Evolutionary conservation across 2,888 invertebrate genomes (phyloP).

Genomic region (Harpagoxenus sublaevis): DNA sequence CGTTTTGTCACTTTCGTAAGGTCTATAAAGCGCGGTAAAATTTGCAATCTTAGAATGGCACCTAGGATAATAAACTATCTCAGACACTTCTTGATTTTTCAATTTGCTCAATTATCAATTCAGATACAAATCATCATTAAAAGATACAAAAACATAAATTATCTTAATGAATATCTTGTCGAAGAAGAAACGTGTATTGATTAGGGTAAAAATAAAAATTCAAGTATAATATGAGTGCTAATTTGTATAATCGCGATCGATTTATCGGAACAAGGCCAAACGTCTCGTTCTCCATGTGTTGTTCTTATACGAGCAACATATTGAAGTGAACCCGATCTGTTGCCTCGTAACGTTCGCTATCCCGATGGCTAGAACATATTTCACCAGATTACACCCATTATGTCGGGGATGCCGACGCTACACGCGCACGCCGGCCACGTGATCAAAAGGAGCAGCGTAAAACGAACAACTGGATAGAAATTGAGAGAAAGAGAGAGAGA

Average conservation of each 20-base stretch:
- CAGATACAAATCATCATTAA: neutral
- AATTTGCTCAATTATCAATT: neutral
- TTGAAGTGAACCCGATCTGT: conserved; percentile 20
- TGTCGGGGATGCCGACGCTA: conserved; percentile 53
- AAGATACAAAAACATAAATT: neutral
- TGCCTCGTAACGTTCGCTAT: neutral
- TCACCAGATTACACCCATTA: conserved; percentile 55
- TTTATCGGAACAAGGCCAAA: neutral
- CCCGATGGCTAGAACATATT: conserved; percentile 47
- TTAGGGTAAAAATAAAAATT: neutral
- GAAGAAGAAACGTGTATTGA: neutral
- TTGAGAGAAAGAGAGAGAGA: neutral
- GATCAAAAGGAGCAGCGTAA: conserved; percentile 52
- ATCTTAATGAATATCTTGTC: neutral
- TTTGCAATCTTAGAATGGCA: neutral
- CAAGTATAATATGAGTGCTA: neutral
- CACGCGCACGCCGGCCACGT: conserved; percentile 42
- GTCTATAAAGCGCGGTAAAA: neutral
- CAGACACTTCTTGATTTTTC: neutral
- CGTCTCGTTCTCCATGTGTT: neutral
- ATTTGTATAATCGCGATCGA: conserved; percentile 20
- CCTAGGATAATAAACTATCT: neutral
- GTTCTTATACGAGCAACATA: neutral
- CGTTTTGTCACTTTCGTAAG: conserved; percentile 18
- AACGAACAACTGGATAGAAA: conserved; percentile 6